Percentiles rank a stretch among this genome's conserved stretches.
Evolutionary conservation across 2,888 invertebrate species (phyloP).

Genomic region (Melieria omissa): DNA sequence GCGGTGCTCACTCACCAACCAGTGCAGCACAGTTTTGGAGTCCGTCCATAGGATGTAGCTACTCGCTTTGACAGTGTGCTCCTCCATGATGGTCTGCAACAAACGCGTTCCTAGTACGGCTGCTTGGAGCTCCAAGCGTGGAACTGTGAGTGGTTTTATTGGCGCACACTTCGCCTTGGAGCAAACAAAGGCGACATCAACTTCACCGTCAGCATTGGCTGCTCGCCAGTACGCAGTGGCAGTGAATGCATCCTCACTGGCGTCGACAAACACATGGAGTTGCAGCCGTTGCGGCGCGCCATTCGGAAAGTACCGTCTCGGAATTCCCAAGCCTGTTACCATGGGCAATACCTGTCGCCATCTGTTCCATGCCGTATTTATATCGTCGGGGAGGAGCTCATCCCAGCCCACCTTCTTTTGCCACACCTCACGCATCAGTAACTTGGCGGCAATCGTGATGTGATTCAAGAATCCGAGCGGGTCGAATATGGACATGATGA

Average conservation of each 20-base stretch:
- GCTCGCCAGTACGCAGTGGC: constrained; percentile 42
- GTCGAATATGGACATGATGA: no score
- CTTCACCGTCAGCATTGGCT: constrained; percentile 12
- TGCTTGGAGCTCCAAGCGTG: constrained; percentile 35
- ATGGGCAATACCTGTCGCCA: constrained; percentile 15
- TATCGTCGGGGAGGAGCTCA: constrained; percentile 6
- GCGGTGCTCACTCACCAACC: constrained; percentile 21
- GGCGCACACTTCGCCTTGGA: constrained; percentile 41
- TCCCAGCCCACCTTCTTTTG: constrained; percentile 8
- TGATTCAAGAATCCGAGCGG: no score
- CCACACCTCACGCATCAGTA: no score
- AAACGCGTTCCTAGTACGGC: constrained; percentile 37
- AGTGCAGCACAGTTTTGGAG: constrained; percentile 29
- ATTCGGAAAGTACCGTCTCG: constrained; percentile 23
- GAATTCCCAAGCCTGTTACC: constrained; percentile 14
- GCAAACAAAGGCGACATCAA: constrained; percentile 38
- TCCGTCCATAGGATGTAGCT: constrained; percentile 27
- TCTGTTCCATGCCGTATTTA: constrained; percentile 14
- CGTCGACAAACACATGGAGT: constrained; percentile 40
- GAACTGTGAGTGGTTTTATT: constrained; percentile 35
- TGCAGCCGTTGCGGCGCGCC: constrained; percentile 24
- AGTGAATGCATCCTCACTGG: constrained; percentile 44
- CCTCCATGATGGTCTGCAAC: constrained; percentile 18
- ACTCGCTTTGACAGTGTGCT: constrained; percentile 24
- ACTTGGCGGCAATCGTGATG: no score